Base-by-base conservation (phyloP, 23 tunicate genomes). In the Trididemnum nubilum region DNA sequence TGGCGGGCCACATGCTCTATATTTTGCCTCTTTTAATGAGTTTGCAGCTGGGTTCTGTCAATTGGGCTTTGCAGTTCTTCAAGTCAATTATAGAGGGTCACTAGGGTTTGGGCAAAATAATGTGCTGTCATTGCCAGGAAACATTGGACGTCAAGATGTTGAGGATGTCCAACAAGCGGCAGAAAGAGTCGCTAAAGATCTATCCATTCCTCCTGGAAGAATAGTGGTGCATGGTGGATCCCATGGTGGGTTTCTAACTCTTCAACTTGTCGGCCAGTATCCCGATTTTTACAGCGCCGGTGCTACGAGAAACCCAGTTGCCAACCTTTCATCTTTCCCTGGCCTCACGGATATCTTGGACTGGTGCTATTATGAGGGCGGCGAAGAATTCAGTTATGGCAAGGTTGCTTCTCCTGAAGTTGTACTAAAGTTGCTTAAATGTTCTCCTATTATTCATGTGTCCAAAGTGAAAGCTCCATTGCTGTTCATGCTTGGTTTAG, bases 161-260 rank as follows among this genome's bases (percentile, higher is more conserved):
- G 35, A 71, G 24, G 99, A 95, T 74, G 85, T 86, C 12, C 96
- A 89, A 7, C 89, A 89, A 60, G 97, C 92, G 18, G 89, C 96
- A 2, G 32, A 37, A 63, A 31, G 35, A 67, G 72, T 65, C 34
- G 67, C 19, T 12, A 36, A 82, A 31, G 65, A 50, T 33, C 64
- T 88, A 30, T 2, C 23, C 1, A 32, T 82, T 40, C 51, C 72
- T 34, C 24, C 58, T 19, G 76, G 61, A 3, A 65, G 64, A 29
- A 82, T 96, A 37, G 84, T 87, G 71, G 87, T 91, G 0, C 61
- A 50, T 33, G 99, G 99, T 0, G 97, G 97, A 19, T 96, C 99
- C 0, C 99, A 96, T 65, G 99, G 99, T 12, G 99, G 99, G 12
- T 96, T 96, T 36, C 71, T 96, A 27, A 96, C 99, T 28, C 65